Conservation (phyloP, 2,113 vertebrate genomes). For the Ammodramus savannarum region DNA sequence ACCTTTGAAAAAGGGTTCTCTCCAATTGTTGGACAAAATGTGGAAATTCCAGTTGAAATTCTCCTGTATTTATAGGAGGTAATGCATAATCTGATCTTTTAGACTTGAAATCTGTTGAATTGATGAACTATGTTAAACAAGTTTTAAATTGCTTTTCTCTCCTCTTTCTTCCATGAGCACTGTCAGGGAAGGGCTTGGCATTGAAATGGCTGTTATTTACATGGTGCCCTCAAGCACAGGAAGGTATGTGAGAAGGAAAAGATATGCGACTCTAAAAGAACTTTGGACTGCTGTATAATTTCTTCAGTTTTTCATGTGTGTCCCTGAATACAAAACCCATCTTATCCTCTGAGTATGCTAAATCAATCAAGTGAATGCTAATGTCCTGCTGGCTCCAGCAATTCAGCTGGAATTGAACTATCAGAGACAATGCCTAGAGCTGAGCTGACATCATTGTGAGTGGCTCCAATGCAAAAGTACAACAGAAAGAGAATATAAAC, state of each 20-base stretch:
- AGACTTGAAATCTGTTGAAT: neutral
- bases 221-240: constrained; percentile 84
- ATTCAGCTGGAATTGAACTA: constrained; percentile 41
- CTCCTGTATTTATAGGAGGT: neutral
- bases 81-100: neutral
- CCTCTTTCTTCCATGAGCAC: constrained; percentile 69
- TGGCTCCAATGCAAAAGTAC: neutral
- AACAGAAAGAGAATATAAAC: neutral
- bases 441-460: constrained; percentile 1
- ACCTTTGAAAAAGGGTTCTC: neutral
- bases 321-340: constrained; percentile 39
- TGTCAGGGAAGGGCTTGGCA: constrained; percentile 84
- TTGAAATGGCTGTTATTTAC: constrained; percentile 85
- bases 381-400: constrained; percentile 59
- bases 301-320: constrained; percentile 56
- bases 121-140: constrained; percentile 19
- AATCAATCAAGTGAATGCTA: constrained; percentile 65
- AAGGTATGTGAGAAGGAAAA: constrained; percentile 78
- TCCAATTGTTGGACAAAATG: neutral
- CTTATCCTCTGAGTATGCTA: constrained; percentile 40
- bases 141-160: constrained; percentile 2
- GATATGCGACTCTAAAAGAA: constrained; percentile 1
- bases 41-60: neutral
- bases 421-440: constrained; percentile 10
- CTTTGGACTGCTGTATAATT: constrained; percentile 39